Base-by-base conservation (phyloP, 1,140 invertebrate genomes). In the Geopemphigus sp. region DNA sequence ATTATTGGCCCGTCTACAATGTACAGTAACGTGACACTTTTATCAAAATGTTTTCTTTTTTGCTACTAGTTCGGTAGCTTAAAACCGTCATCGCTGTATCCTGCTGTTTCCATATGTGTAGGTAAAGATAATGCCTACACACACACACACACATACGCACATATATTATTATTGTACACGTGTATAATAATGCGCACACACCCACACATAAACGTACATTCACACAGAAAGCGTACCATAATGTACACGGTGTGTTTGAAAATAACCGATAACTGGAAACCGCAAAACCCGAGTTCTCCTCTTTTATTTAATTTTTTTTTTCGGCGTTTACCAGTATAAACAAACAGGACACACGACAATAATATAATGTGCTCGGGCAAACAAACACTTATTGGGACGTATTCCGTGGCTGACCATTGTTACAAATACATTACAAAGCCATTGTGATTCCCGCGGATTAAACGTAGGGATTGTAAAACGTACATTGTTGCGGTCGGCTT, bases 241-340 rank as follows among this genome's bases (percentile, higher is more conserved):
- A 4, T 24, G 14, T 57, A 57, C n/a, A 57, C 0, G 14, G 10
- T 26, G 24, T 39, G 24, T 59, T 32, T 39, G 54, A 74, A 57
- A 74, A 74, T 19, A 15, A 24, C 54, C 56, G 72, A 74, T 74
- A 57, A 74, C 72, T 74, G 72, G 72, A 74, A 74, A 74, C 72
- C 72, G 32, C 72, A 74, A 74, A 12, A 57, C 72, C 53, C 53
- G 12, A 74, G 32, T 24, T 29, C 54, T 14, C 72, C 12, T 74
- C 19, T 74, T 74, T 57, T 74, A 17, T 74, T 39, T 56, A 32
- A 5, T 74, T 39, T 56, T 56, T 57, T 32, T 74, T 39, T 56
- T 56, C 72, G 72, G 70, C 70, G 70, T 73, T 73, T 54, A 73
- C 50, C 32, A 24, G 70, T 73, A 56, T 73, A 73, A 73, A 73